phyloP scores from a whole-genome alignment of 2,113 vertebrate species.

The Stegastes partitus region DNA sequence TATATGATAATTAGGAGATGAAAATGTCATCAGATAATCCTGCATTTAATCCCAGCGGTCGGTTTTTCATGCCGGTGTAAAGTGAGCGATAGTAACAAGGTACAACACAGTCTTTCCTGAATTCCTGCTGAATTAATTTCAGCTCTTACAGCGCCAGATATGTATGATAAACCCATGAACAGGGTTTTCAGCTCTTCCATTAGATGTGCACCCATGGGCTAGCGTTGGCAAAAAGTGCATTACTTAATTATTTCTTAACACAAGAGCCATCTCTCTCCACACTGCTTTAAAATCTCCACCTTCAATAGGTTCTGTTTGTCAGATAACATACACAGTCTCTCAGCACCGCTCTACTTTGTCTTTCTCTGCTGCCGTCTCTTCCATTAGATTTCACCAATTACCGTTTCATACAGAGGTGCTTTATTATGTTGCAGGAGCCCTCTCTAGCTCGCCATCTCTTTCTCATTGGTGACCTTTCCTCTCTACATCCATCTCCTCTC shows the following conservation, averaged over 20 bases:
- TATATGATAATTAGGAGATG: neutral
- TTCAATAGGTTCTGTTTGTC: conserved; percentile 7
- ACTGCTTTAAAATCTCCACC: neutral
- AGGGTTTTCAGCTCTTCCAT: conserved; percentile 29
- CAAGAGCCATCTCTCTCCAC: conserved; percentile 1
- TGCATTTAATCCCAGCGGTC: neutral
- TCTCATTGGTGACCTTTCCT: conserved; percentile 64
- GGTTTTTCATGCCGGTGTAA: conserved; percentile 2
- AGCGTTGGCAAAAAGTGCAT: conserved; percentile 9
- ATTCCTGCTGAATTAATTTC: conserved; percentile 13
- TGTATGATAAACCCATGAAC: conserved; percentile 8
- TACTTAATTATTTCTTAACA: conserved; percentile 26
- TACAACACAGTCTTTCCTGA: neutral
- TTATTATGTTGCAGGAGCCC: conserved; percentile 42
- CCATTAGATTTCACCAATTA: conserved; percentile 52
- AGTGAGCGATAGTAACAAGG: neutral
- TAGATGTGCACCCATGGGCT: neutral
- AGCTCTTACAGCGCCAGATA: conserved; percentile 1
- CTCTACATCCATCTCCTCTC: conserved; percentile 42
- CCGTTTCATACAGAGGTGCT: conserved; percentile 44
- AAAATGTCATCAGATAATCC: neutral
- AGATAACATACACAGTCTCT: conserved; percentile 27
- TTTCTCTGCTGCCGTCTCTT: conserved; percentile 37
- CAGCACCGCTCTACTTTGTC: conserved; percentile 36
- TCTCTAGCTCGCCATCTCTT: conserved; percentile 21